Percentiles rank a stretch among this genome's conserved stretches.
Evolutionary conservation across 2,797 vertebrate genomes (phyloP).

Genomic region (Microchirus variegatus): DNA sequence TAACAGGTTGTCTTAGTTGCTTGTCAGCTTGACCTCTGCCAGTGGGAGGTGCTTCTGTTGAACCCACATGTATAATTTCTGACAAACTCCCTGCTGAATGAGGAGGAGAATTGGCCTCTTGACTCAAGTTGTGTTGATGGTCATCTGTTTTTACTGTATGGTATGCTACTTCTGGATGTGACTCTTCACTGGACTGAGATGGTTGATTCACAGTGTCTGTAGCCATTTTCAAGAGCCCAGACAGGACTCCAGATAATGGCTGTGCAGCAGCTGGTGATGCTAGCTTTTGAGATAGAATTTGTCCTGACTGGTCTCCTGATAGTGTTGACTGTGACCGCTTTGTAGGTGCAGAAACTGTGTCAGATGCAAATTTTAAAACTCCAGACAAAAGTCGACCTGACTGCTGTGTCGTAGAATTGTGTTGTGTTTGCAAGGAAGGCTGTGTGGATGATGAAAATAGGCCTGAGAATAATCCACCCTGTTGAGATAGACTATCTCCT

Average conservation of each 20-base stretch:
- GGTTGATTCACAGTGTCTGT: constrained; percentile 67
- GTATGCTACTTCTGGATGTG: constrained; percentile 27
- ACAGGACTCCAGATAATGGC: constrained; percentile 65
- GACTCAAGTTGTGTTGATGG: constrained; percentile 24
- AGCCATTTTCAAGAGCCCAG: constrained; percentile 79
- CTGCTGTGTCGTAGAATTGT: constrained; percentile 54
- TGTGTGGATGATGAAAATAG: constrained; percentile 72
- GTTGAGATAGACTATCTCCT: constrained; percentile 64
- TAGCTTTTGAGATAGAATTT: constrained; percentile 46
- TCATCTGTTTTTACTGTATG: constrained; percentile 32
- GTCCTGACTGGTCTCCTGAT: constrained; percentile 34
- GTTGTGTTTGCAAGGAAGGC: constrained; percentile 56
- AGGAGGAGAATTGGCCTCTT: constrained; percentile 24
- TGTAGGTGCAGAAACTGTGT: constrained; percentile 65
- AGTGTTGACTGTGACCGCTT: constrained; percentile 44
- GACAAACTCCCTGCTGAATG: constrained; percentile 40
- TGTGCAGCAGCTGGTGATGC: constrained; percentile 41
- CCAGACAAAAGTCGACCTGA: constrained; percentile 78
- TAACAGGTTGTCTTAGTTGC: constrained; percentile 21
- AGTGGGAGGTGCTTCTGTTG: constrained; percentile 58
- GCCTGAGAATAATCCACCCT: constrained; percentile 76
- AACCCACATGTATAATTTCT: constrained; percentile 71
- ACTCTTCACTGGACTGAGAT: constrained; percentile 46
- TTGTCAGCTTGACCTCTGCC: constrained; percentile 39
- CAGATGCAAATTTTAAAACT: constrained; percentile 82